A percentile compares a stretch with the other conserved stretches of the same genome.
Conservation (phyloP, 1,140 invertebrate species). For the Zaprionus taronus region DNA sequence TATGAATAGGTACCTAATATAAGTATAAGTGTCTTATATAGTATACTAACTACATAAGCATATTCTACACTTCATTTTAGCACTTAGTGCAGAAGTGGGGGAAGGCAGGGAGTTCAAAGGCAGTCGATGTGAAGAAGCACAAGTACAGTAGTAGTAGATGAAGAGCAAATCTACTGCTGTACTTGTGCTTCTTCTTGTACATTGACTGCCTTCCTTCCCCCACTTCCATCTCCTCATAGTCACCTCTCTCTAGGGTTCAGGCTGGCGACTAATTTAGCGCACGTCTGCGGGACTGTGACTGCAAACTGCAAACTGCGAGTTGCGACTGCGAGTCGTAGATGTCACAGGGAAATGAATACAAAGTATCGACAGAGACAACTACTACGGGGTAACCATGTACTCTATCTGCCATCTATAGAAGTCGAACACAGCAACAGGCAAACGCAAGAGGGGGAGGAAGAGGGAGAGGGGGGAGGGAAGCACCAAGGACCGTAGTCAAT, state of each 20-base stretch:
- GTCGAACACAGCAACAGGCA: conserved; percentile 41
- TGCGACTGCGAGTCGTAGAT: conserved; percentile 27
- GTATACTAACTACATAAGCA: too few species aligned
- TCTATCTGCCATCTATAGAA: conserved; percentile 60
- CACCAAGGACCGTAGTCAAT: conserved; percentile 52
- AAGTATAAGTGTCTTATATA: too few species aligned
- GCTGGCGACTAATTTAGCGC: conserved; percentile 46
- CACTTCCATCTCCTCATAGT: neutral
- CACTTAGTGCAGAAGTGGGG: too few species aligned
- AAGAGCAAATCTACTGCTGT: neutral
- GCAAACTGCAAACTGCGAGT: conserved; percentile 3
- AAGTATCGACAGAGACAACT: conserved; percentile 28
- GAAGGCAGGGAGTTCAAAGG: too few species aligned
- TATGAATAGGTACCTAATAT: too few species aligned
- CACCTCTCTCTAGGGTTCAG: conserved; percentile 18
- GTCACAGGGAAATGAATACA: conserved; percentile 28
- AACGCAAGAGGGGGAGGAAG: neutral
- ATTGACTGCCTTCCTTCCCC: neutral
- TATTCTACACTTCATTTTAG: too few species aligned
- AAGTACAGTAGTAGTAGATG: too few species aligned
- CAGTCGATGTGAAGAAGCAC: too few species aligned
- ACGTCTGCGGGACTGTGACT: conserved; percentile 23
- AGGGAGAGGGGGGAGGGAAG: conserved; percentile 4
- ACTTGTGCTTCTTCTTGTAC: neutral
- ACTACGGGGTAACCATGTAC: conserved; percentile 45